Conservation (phyloP, 2,888 invertebrate species). For the Calameuta filiformis region DNA sequence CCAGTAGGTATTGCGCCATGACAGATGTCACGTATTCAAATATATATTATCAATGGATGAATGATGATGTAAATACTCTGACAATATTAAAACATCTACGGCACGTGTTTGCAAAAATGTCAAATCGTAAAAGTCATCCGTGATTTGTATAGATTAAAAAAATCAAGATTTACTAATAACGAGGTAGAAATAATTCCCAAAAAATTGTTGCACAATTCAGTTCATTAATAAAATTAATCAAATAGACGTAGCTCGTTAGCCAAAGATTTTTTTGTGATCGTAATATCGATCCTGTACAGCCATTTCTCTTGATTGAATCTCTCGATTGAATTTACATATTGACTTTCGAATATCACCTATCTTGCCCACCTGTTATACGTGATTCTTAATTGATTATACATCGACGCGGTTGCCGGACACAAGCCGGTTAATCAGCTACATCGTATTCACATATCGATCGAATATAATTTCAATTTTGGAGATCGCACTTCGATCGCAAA, state of each 20-base stretch:
- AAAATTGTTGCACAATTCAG: not conserved
- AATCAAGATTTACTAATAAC: not conserved
- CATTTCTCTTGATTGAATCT: constrained; percentile 11
- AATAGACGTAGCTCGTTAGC: not conserved
- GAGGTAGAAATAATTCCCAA: not conserved
- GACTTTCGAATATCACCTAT: constrained; percentile 19
- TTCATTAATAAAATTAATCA: not conserved
- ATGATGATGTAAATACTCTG: not conserved
- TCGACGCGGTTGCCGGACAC: not conserved
- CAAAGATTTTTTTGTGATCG: not conserved
- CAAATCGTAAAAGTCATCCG: not conserved
- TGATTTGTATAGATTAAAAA: not conserved
- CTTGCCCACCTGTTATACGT: constrained; percentile 10
- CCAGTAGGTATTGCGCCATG: not conserved
- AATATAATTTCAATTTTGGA: not conserved
- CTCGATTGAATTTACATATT: constrained; percentile 15
- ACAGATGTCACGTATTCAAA: not conserved
- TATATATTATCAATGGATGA: not conserved
- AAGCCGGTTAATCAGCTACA: not conserved
- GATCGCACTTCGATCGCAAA: not conserved
- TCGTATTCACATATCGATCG: not conserved
- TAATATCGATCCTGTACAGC: not conserved
- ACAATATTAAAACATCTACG: not conserved
- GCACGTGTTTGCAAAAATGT: not conserved
- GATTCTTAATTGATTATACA: constrained; percentile 14